Conservation (phyloP, 1,140 invertebrate genomes). For the Marisa cornuarietis region DNA sequence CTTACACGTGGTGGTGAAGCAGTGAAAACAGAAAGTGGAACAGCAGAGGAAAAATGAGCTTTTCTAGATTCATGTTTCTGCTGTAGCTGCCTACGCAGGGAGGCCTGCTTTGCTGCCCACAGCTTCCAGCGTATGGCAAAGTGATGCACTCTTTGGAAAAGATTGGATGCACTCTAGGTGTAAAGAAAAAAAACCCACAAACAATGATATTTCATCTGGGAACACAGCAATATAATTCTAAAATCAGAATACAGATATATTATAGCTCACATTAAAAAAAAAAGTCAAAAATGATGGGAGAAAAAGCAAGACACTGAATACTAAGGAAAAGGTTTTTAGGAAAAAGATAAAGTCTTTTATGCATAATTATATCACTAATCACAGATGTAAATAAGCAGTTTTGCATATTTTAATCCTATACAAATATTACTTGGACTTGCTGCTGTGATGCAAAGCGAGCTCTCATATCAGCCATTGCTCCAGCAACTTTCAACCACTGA, state of each 20-base stretch:
- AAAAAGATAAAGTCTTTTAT: background rate
- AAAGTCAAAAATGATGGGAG: too few species aligned
- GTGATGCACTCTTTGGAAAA: conserved; percentile 39
- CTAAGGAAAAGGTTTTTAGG: background rate
- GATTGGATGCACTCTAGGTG: conserved; percentile 38
- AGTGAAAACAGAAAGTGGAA: too few species aligned
- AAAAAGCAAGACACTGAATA: too few species aligned
- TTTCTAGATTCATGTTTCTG: too few species aligned
- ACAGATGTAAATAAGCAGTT: background rate
- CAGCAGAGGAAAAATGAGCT: too few species aligned
- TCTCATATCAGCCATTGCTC: conserved; percentile 42
- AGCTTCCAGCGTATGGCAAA: conserved; percentile 51
- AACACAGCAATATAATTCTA: too few species aligned
- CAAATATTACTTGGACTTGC: conserved; percentile 39
- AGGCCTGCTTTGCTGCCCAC: conserved; percentile 12
- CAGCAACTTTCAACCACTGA: conserved; percentile 50
- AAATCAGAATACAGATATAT: too few species aligned
- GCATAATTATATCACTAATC: background rate
- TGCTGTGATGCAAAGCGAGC: conserved; percentile 45
- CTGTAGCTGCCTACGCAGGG: background rate
- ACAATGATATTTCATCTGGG: too few species aligned
- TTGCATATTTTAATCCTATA: too few species aligned
- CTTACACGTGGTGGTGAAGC: too few species aligned
- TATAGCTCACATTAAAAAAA: background rate
- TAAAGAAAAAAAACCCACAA: background rate